A percentile compares a stretch with the other conserved stretches of the same genome.
Conservation (phyloP, 1,140 invertebrate species). For the Rhynchophorus ferrugineus region DNA sequence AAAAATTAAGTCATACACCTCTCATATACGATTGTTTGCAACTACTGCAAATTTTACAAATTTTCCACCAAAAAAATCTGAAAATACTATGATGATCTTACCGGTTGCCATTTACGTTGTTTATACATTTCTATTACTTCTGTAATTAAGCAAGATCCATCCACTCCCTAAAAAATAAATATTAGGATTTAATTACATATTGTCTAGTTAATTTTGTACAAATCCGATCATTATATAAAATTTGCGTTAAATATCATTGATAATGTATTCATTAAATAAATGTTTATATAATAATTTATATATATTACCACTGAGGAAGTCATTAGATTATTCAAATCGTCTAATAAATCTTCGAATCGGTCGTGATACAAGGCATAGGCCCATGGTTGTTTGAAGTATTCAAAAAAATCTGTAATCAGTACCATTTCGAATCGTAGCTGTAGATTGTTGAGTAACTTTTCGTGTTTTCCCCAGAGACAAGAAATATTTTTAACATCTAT, state of each 20-base stretch:
- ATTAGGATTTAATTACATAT: no score
- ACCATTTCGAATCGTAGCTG: constrained; percentile 46
- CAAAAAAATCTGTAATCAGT: constrained; percentile 50
- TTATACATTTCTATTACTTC: constrained; percentile 25
- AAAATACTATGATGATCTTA: constrained; percentile 6
- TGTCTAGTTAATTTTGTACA: no score
- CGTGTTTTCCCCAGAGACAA: constrained; percentile 55
- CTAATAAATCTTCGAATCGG: constrained; percentile 45
- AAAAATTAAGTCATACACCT: no score
- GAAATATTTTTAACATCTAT: constrained; percentile 40
- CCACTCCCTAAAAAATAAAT: constrained; percentile 22
- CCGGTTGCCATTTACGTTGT: constrained; percentile 26
- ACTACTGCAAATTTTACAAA: no score
- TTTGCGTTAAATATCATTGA: no score
- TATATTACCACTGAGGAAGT: constrained; percentile 22
- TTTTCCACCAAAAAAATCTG: not conserved
- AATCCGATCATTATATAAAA: no score
- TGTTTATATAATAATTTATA: no score
- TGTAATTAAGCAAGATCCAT: constrained; percentile 24
- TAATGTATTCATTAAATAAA: no score
- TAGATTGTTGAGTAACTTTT: constrained; percentile 53
- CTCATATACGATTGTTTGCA: no score
- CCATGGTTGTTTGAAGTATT: constrained; percentile 56
- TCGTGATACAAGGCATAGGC: constrained; percentile 52
- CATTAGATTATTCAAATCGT: constrained; percentile 31